Evolutionary conservation across 2,113 vertebrate species (phyloP), one percentile per base, ranked within the genome.

Genomic region (Aegypius monachus): DNA sequence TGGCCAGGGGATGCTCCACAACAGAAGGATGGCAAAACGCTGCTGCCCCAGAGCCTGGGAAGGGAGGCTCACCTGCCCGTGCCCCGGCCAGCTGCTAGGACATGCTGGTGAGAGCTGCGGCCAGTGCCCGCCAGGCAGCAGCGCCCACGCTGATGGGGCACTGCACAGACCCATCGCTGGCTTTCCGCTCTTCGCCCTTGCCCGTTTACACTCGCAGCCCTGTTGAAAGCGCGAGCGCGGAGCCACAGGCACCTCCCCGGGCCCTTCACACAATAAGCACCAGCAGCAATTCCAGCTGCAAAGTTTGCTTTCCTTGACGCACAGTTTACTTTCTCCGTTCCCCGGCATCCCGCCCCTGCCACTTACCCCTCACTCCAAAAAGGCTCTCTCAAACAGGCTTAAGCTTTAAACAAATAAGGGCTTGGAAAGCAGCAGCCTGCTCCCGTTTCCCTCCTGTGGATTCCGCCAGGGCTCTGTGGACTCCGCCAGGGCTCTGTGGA

Each of bases 321-420:
- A 47, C 74, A 94, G 93, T 96, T 97, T 95, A 95, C 97, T 94
- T 97, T 96, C 96, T 75, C 83, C 68, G 25, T 86, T 91, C 78
- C 88, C 67, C 86, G 7, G 9, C 84, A 96, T 71, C 94, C 93
- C 86, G 58, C 95, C 94, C 85, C 88, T 94, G 68, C 93, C 95
- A 96, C 93, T 97, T 96, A 94, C 97, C 96, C 97, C 96, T 96
- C 95, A 97, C 95, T 98, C 97, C 97, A 95, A 97, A 97, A 95
- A 95, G 93, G 95, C 93, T 63, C 96, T 96, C 95, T 97, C 86
- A 97, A 97, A 97, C 92, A 94, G 96, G 86, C 94, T 93, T 94
- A 97, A 98, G 97, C 94, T 96, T 97, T 98, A 97, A 98, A 98
- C 97, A 98, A 98, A 98, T 97, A 98, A 86, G 91, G 84, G 87